A percentile compares a stretch with the other conserved stretches of the same genome.
Conservation (phyloP, 1,140 invertebrate genomes). For the Xylocopa sonorina region DNA sequence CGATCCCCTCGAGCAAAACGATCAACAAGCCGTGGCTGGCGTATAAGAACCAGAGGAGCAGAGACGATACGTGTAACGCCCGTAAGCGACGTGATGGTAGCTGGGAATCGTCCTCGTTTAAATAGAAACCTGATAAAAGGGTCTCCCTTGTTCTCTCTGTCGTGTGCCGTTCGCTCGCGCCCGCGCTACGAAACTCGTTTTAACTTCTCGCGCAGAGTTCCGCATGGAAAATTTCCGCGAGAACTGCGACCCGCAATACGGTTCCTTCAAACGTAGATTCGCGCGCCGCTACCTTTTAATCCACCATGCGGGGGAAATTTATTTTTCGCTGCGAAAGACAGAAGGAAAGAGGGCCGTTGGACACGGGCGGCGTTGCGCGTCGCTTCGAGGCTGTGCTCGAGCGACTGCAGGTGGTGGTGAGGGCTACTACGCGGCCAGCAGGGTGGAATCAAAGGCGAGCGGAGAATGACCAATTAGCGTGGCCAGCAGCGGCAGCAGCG, state of each 20-base stretch:
- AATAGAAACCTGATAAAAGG: conserved; percentile 30
- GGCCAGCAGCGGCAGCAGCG: conserved; percentile 55
- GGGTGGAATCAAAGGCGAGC: conserved; percentile 57
- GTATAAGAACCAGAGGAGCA: neutral
- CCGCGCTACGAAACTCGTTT: conserved; percentile 21
- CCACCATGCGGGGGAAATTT: conserved; percentile 26
- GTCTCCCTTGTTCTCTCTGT: neutral
- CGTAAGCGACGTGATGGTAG: neutral
- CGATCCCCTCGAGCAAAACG: too few species aligned
- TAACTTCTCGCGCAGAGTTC: neutral
- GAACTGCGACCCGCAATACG: conserved; percentile 1
- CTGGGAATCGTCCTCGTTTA: conserved; percentile 12
- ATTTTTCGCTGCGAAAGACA: conserved; percentile 11
- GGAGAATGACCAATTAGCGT: conserved; percentile 69
- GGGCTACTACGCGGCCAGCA: neutral
- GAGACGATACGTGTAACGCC: neutral
- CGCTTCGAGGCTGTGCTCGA: neutral
- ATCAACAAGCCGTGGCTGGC: neutral
- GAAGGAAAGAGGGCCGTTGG: neutral
- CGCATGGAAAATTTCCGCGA: conserved; percentile 24
- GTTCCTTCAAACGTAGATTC: conserved; percentile 16
- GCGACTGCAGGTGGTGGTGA: conserved; percentile 1
- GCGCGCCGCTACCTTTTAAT: conserved; percentile 25
- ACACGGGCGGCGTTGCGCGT: neutral
- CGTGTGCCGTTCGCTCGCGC: too few species aligned